Base-by-base conservation (phyloP, 2,797 vertebrate genomes). In the Eleutherodactylus coqui region DNA sequence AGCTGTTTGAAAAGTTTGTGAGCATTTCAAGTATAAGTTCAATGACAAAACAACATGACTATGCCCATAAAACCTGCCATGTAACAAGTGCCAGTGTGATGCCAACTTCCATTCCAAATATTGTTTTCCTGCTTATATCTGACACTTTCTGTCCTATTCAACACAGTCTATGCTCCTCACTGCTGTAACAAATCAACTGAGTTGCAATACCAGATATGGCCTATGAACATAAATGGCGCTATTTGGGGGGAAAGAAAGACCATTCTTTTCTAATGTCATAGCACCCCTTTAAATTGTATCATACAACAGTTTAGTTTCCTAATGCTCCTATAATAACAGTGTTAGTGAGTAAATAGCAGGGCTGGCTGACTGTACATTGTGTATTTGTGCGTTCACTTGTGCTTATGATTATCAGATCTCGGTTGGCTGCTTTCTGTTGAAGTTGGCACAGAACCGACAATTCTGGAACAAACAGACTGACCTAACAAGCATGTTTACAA, bases 361-460 rank as follows among this genome's bases (percentile, higher is more conserved):
- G 29, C 11, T 19, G 34, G 16, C 62, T 29, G 58, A 32, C 53
- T 36, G 58, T 41, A 17, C 78, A 41, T 47, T 73, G 64, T 72
- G 64, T 79, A 21, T 43, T 51, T 13, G 67, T 80, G 14, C 53
- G 29, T 43, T 29, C 36, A 43, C 55, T 79, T 70, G 9, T 79
- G 24, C 72, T 75, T 34, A 60, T 72, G 47, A 60, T 76, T 82
- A 77, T 82, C 43, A 51, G 38, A 70, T 58, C 70, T 8, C 17
- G 24, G 72, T 43, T 83, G 73, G 72, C 72, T 38, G 27, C 9
- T 5, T 47, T 55, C 11, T 86, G 79, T 83, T 75, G 62, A 53
- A 21, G 41, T 81, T 82, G 80, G 85, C 85, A 77, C 34, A 67
- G 29, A n/a, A 38, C 16, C 60, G 32, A 24, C 11, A 19, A 60